Evolutionary conservation across 2,113 vertebrate genomes (phyloP).

Genomic region (Anolis sagrei): DNA sequence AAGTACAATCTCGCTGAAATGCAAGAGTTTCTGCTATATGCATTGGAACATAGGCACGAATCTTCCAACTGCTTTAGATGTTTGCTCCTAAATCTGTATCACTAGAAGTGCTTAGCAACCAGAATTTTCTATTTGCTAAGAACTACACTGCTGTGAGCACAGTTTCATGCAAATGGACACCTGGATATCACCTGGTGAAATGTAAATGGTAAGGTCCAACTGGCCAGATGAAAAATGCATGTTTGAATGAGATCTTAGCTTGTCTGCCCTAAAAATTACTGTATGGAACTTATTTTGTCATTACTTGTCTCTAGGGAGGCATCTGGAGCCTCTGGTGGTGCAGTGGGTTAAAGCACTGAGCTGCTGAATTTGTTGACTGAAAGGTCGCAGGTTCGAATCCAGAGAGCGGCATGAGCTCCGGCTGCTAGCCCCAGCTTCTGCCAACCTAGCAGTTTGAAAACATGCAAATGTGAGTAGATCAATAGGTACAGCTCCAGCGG

Average conservation of each 20-base stretch:
- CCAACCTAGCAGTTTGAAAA: too few species aligned
- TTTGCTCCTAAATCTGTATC: background rate
- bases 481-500: too few species aligned
- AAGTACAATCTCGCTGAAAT: background rate
- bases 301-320: background rate
- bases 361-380: too few species aligned
- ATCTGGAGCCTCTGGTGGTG: too few species aligned
- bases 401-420: too few species aligned
- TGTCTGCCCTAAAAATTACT: background rate
- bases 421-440: too few species aligned
- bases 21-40: background rate
- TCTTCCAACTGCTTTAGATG: background rate
- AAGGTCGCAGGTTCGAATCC: too few species aligned
- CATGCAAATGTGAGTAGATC: too few species aligned
- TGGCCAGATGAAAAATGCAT: background rate
- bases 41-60: background rate
- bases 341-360: too few species aligned
- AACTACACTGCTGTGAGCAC: background rate
- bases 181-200: too few species aligned
- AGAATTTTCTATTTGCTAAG: background rate
- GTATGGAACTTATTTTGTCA: background rate
- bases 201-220: background rate
- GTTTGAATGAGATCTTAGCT: background rate
- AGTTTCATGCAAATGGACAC: background rate
- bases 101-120: background rate